Evolutionary conservation across 2,888 invertebrate genomes (phyloP).

Genomic region (Epistrophella euchroma): DNA sequence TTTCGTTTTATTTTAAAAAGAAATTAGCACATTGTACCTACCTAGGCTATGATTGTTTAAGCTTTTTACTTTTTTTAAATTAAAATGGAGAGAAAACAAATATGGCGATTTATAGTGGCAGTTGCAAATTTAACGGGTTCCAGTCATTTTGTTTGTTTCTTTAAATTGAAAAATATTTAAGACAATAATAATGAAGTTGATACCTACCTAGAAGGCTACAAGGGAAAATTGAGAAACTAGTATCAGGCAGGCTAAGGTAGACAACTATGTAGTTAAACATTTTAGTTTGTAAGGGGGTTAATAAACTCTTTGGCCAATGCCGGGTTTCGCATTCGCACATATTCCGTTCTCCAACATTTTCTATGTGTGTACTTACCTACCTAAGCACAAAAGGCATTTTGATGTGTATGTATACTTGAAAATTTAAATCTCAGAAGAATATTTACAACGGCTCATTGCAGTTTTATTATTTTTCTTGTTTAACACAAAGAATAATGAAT

Average conservation of each 20-base stretch:
- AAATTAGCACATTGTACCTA: constrained; percentile 22
- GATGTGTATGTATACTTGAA: constrained; percentile 27
- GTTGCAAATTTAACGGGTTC: background rate
- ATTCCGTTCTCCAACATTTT: constrained; percentile 58
- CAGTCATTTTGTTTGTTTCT: constrained; percentile 5
- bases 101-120: constrained; percentile 28
- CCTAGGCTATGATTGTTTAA: background rate
- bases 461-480: constrained; percentile 13
- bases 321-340: constrained; percentile 63
- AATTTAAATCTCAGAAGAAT: constrained; percentile 37
- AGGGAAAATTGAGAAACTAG: constrained; percentile 33
- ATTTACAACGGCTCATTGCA: constrained; percentile 59
- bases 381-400: constrained; percentile 26
- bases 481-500: constrained; percentile 51
- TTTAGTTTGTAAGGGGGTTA: constrained; percentile 60
- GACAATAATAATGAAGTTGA: background rate
- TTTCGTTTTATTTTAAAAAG: background rate
- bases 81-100: constrained; percentile 21
- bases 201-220: background rate
- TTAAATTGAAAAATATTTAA: constrained; percentile 1
- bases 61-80: background rate
- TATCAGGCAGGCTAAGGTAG: constrained; percentile 4
- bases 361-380: constrained; percentile 7
- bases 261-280: constrained; percentile 1
- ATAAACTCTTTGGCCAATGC: constrained; percentile 70